Conservation (phyloP, 2,888 invertebrate genomes). For the Rhagium mordax region DNA sequence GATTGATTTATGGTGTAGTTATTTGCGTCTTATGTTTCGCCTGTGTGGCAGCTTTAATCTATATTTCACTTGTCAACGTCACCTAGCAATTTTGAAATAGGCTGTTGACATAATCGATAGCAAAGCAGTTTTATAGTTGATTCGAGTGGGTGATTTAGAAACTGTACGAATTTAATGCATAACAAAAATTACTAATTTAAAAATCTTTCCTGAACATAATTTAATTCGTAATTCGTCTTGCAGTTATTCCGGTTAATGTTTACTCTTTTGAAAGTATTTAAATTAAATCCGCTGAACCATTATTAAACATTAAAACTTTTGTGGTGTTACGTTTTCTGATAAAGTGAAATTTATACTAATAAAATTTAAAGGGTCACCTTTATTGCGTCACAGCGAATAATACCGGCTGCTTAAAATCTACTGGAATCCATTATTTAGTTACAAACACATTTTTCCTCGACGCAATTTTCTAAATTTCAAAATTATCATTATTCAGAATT, state of each 20-base stretch:
- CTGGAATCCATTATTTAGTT: background rate
- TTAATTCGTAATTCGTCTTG: slow-evolving; percentile 30
- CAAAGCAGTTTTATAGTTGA: slow-evolving; percentile 28
- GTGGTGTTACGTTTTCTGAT: slow-evolving; percentile 28
- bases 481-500: background rate
- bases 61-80: slow-evolving; percentile 30
- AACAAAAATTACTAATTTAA: slow-evolving; percentile 28
- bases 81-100: slow-evolving; percentile 36
- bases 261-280: slow-evolving; percentile 24
- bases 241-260: slow-evolving; percentile 23
- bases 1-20: background rate
- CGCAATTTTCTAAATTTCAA: background rate
- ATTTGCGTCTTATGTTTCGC: background rate
- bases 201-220: slow-evolving; percentile 29
- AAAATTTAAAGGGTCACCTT: slow-evolving; percentile 29
- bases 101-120: slow-evolving; percentile 38
- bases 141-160: slow-evolving; percentile 41
- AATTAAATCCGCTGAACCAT: slow-evolving; percentile 26
- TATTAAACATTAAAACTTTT: slow-evolving; percentile 24
- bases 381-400: slow-evolving; percentile 20
- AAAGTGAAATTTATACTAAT: slow-evolving; percentile 30
- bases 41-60: slow-evolving; percentile 19
- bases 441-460: background rate
- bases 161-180: slow-evolving; percentile 32
- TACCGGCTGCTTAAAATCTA: slow-evolving; percentile 1